These are phyloP conservation scores for Sarcophilus harrisii DNA, from an alignment of 2,797 vertebrate genomes.

Conservation along the genomic window DNA sequence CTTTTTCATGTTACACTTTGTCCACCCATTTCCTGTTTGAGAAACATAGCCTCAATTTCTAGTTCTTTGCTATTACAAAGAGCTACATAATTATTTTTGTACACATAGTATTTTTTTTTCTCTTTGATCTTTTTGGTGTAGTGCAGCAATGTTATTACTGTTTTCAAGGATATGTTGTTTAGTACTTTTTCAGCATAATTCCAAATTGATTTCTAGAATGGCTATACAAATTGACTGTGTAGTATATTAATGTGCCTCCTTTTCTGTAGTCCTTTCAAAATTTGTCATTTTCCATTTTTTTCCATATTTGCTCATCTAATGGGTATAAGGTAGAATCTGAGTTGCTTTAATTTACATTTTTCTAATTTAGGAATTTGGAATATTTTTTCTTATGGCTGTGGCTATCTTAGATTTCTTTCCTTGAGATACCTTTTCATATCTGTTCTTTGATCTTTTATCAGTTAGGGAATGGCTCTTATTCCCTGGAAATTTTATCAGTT, in stretches of 20 bases:
- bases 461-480: not conserved
- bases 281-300: not conserved
- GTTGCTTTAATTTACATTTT: not conserved
- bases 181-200: not conserved
- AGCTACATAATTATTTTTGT: not conserved
- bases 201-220: not conserved
- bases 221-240: not conserved
- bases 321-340: not conserved
- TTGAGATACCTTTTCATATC: not conserved
- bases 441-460: not conserved
- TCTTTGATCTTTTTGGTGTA: not conserved
- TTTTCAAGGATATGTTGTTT: not conserved
- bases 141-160: not conserved
- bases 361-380: not conserved
- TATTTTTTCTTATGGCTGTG: not conserved
- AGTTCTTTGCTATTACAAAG: not conserved
- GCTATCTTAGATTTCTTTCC: not conserved
- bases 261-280: not conserved
- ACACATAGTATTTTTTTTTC: not conserved
- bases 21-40: not conserved
- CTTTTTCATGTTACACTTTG: not conserved
- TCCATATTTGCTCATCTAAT: not conserved
- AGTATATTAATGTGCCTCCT: not conserved
- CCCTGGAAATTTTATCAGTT: not conserved
- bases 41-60: not conserved